Evolutionary conservation across 64 coral and sea anemone genomes (phyloP).

Genomic region (Actinia tenebrosa): DNA sequence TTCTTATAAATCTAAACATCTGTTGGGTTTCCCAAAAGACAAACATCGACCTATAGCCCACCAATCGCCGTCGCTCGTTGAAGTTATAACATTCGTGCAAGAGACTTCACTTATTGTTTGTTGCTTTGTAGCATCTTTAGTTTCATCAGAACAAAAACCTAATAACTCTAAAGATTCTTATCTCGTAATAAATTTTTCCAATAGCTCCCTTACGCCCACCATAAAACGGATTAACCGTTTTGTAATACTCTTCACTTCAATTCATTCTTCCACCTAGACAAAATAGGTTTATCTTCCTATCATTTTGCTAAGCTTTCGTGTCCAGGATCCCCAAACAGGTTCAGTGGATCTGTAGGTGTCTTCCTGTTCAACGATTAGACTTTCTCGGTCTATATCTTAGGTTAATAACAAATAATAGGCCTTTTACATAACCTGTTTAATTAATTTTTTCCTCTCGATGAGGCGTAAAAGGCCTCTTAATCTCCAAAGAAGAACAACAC

Average conservation of each 20-base stretch:
- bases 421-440: not conserved
- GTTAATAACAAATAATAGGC: not conserved
- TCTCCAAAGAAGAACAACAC: not conserved
- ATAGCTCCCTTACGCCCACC: not conserved
- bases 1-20: not conserved
- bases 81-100: not conserved
- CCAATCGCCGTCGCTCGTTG: not conserved
- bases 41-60: not conserved
- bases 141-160: slow-evolving; percentile 3
- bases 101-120: not conserved
- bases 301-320: not conserved
- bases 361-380: not conserved
- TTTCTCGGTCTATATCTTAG: not conserved
- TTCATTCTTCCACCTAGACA: not conserved
- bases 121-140: not conserved
- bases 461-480: not conserved
- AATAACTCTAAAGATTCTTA: slow-evolving; percentile 11
- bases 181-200: slow-evolving; percentile 22
- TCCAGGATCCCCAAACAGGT: not conserved
- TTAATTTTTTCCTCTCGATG: not conserved
- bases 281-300: not conserved
- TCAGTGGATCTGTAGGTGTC: not conserved
- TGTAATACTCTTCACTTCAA: slow-evolving; percentile 1
- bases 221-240: slow-evolving; percentile 7
- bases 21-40: slow-evolving; percentile 14